Base-by-base conservation (phyloP, 2,888 invertebrate genomes). In the Rhamnusium bicolor region DNA sequence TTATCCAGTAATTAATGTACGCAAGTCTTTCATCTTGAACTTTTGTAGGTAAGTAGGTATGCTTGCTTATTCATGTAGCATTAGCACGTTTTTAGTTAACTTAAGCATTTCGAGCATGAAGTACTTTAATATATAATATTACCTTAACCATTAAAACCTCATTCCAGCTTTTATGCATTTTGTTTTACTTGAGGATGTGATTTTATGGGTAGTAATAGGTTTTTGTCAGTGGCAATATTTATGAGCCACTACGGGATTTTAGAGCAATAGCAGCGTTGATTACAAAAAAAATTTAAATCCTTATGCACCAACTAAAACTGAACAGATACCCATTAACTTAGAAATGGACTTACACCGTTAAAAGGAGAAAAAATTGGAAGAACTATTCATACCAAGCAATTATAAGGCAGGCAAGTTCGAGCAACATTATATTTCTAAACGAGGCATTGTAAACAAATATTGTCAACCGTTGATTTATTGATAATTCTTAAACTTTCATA, bases 21-120 rank as follows among this genome's bases (percentile, higher is more conserved):
- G 12, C 40, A 7, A n/a, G 24, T 63, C 47, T 49, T 21, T 63
- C 27, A 14, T 63, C 63, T 63, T 14, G 61, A 10, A 63, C 49
- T 49, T 47, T 27, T 46, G 40, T 63, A 49, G 63, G 63, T 63
- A 63, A 63, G 27, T 63, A 49, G 63, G 63, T 63, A 63, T 24
- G 40, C 18, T 54, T 53, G 18, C 16, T 40, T 19, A 19, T 19
- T 40, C 19, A 47, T 63, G 51, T 27, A 24, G 27, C 51, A 51
- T 51, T 63, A 51, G 27, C 63, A 63, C 63, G 63, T 63, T 47
- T 27, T 63, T 58, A 58, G 58, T 27, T 51, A 63, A 32, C 32
- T 16, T 32, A 61, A 62, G 62, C 49, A 62, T 46, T 49, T 62
- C 46, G 47, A 63, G 63, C 47, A 63, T 49, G 63, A 47, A 46